Conservation (phyloP, 1,140 invertebrate species). For the Theocolax elegans region DNA sequence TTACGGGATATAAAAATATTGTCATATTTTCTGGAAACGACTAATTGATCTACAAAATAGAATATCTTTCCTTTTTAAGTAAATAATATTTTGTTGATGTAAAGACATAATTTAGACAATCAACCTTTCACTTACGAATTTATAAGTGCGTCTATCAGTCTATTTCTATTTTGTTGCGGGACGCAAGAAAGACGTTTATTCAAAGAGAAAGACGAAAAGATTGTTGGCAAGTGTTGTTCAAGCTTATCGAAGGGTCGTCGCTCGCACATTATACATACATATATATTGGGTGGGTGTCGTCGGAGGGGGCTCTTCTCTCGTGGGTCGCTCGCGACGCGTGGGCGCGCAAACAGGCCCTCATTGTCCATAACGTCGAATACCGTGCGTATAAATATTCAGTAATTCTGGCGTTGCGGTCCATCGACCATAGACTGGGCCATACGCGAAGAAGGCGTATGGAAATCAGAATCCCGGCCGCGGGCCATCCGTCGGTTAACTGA, state of each 20-base stretch:
- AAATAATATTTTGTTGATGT: no score
- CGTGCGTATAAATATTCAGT: constrained; percentile 50
- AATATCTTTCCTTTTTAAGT: no score
- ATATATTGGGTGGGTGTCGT: constrained; percentile 19
- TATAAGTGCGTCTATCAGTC: no score
- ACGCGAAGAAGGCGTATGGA: constrained; percentile 38
- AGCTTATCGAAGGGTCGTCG: neutral
- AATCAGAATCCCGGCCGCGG: constrained; percentile 40
- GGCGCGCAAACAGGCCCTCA: constrained; percentile 34
- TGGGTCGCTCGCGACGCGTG: constrained; percentile 10
- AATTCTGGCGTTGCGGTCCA: constrained; percentile 34
- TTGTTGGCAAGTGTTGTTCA: neutral
- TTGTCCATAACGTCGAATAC: constrained; percentile 47
- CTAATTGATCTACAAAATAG: no score
- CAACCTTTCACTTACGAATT: no score
- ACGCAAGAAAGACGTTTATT: no score
- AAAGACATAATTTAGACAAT: no score
- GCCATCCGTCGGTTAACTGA: neutral
- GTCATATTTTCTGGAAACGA: no score
- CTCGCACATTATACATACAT: neutral
- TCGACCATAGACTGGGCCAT: neutral
- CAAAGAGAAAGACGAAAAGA: no score
- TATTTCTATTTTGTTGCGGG: no score
- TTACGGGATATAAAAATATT: no score
- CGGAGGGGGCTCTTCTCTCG: neutral